A percentile compares a stretch with the other conserved stretches of the same genome.
Conservation (phyloP, 2,113 vertebrate species). For the Peromyscus maniculatus region DNA sequence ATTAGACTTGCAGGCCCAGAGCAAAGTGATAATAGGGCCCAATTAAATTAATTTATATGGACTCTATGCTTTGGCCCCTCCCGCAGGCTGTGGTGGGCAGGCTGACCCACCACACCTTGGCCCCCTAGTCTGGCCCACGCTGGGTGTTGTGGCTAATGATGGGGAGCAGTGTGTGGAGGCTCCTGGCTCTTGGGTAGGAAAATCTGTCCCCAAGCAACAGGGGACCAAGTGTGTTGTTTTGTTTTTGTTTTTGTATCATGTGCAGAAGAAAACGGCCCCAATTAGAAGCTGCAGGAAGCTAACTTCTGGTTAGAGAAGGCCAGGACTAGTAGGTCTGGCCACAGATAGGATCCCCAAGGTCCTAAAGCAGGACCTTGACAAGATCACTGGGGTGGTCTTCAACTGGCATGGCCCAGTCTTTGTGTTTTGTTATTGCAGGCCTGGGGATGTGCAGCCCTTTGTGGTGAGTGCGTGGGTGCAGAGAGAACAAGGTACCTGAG, state of each 20-base stretch:
- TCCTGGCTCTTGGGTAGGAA: slow-evolving; percentile 5
- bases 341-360: neutral
- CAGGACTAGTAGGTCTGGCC: neutral
- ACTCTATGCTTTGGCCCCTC: slow-evolving; percentile 67
- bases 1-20: slow-evolving; percentile 86
- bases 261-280: slow-evolving; percentile 45
- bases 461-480: neutral
- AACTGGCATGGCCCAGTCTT: neutral
- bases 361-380: neutral
- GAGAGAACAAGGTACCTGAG: neutral
- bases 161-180: neutral
- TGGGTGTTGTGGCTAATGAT: neutral
- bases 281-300: slow-evolving; percentile 15
- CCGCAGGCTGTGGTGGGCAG: slow-evolving; percentile 38
- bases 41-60: slow-evolving; percentile 88
- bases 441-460: neutral
- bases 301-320: neutral
- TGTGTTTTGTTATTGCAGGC: neutral
- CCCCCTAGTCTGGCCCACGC: neutral
- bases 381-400: neutral
- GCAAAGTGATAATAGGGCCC: slow-evolving; percentile 88
- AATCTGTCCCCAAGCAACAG: neutral
- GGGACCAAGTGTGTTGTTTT: slow-evolving; percentile 45
- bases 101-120: slow-evolving; percentile 50
- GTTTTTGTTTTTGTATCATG: slow-evolving; percentile 47